These are phyloP conservation scores for Phrixothrix hirtus DNA, from an alignment of 2,888 invertebrate species.

Conservation along the genomic window DNA sequence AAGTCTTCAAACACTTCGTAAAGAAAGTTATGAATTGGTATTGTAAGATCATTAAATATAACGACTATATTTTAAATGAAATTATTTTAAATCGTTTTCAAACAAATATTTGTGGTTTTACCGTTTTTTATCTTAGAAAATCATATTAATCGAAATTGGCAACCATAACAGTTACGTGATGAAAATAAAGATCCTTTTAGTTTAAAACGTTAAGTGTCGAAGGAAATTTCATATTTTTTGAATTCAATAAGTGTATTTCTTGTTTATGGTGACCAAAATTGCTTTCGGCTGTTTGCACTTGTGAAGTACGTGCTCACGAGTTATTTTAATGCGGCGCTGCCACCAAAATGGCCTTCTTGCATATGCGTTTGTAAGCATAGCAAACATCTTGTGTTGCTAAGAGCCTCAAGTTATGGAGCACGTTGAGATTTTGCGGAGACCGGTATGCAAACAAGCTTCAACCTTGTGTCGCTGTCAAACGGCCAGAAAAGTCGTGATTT, in stretches of 20 bases:
- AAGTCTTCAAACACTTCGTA: no score
- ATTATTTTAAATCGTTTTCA: no score
- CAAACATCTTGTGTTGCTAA: conserved; percentile 33
- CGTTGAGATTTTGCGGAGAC: conserved; percentile 33
- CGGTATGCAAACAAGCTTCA: conserved; percentile 38
- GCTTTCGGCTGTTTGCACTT: conserved; percentile 18
- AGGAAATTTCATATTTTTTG: conserved; percentile 10
- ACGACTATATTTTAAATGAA: no score
- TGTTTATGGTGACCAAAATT: conserved; percentile 21
- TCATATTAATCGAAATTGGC: no score
- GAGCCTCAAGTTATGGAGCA: conserved; percentile 30
- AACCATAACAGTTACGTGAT: no score
- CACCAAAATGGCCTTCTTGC: conserved; percentile 15
- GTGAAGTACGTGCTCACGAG: conserved; percentile 15
- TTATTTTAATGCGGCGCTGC: conserved; percentile 22
- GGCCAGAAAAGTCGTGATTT: conserved; percentile 33
- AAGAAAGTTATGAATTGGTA: no score
- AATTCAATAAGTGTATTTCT: conserved; percentile 19
- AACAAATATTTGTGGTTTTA: no score
- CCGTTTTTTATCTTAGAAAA: no score
- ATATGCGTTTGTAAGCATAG: conserved; percentile 12
- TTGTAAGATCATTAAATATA: no score
- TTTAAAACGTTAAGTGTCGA: neutral
- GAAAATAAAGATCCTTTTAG: neutral
- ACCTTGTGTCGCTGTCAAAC: conserved; percentile 34